Percentiles rank a stretch among this genome's conserved stretches.
Conservation (phyloP, 2,113 vertebrate species). For the Toxostoma redivivum region DNA sequence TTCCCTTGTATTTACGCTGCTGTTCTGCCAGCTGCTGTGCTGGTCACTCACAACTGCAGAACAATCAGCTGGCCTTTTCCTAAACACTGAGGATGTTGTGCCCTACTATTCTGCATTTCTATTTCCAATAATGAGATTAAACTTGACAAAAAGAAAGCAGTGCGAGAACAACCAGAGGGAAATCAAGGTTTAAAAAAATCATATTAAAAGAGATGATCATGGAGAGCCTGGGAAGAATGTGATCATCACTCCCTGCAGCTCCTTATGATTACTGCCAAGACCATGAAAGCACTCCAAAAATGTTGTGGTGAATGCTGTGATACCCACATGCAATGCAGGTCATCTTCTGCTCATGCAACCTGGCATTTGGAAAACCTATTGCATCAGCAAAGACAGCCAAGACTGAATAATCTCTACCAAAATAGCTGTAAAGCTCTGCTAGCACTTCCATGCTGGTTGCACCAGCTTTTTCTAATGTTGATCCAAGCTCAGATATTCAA, state of each 20-base stretch:
- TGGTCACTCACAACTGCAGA: slow-evolving; percentile 13
- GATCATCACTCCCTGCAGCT: slow-evolving; percentile 21
- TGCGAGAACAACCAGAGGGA: neutral
- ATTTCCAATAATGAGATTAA: neutral
- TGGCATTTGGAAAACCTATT: slow-evolving; percentile 53
- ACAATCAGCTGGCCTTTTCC: neutral
- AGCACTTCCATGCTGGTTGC: neutral
- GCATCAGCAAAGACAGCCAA: slow-evolving; percentile 46
- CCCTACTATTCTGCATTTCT: neutral
- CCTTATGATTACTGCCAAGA: slow-evolving; percentile 45
- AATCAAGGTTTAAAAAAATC: neutral
- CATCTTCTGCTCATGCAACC: slow-evolving; percentile 53
- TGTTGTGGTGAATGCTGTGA: slow-evolving; percentile 49
- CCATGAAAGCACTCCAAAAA: slow-evolving; percentile 52
- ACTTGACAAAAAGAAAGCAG: neutral
- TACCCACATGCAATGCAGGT: slow-evolving; percentile 56
- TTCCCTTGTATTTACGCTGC: neutral
- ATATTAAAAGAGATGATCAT: neutral
- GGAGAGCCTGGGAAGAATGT: neutral
- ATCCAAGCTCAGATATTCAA: neutral
- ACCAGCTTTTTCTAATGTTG: neutral
- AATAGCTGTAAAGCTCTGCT: slow-evolving; percentile 40
- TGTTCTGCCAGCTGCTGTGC: slow-evolving; percentile 24
- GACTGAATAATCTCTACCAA: slow-evolving; percentile 41
- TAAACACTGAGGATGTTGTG: neutral